A percentile compares a stretch with the other conserved stretches of the same genome.
phyloP scores from a whole-genome alignment of 2,113 vertebrate genomes.

The Lophochroa leadbeateri region DNA sequence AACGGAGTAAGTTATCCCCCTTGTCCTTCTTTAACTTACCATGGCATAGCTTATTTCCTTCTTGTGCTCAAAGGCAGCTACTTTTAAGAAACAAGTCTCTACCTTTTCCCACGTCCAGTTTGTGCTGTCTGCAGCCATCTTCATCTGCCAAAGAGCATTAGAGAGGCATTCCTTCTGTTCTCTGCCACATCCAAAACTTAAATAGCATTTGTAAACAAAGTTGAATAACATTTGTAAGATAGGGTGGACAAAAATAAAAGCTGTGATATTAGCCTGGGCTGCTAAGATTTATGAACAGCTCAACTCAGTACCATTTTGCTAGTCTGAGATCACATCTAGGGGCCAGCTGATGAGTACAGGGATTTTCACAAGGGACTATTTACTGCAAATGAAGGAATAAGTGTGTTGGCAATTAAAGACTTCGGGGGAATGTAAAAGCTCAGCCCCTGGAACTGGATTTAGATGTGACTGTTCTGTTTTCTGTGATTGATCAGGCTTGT shows the following conservation, averaged over 20 bases:
- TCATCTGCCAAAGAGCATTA: not conserved
- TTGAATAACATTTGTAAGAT: not conserved
- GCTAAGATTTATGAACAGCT: conserved; percentile 6
- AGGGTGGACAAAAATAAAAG: not conserved
- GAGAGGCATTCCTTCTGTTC: not conserved
- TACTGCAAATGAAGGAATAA: conserved; percentile 53
- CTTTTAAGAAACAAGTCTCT: not conserved
- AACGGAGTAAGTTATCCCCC: not conserved
- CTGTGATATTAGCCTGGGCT: not conserved
- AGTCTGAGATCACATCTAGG: not conserved
- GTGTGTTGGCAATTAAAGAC: conserved; percentile 43
- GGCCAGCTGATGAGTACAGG: not conserved
- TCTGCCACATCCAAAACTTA: not conserved
- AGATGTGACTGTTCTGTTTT: conserved; percentile 29
- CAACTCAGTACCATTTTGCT: not conserved
- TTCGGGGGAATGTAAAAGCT: conserved; percentile 33
- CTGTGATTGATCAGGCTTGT: conserved; percentile 39
- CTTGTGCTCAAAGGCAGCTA: not conserved
- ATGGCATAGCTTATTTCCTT: not conserved
- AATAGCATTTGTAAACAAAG: not conserved
- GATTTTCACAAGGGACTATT: conserved; percentile 37
- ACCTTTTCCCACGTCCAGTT: not conserved
- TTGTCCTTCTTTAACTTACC: not conserved
- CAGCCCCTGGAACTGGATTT: conserved; percentile 2
- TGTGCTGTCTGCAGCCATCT: not conserved